phyloP scores from a whole-genome alignment of 2,797 vertebrate genomes.

The Halcyon leucocephala region DNA sequence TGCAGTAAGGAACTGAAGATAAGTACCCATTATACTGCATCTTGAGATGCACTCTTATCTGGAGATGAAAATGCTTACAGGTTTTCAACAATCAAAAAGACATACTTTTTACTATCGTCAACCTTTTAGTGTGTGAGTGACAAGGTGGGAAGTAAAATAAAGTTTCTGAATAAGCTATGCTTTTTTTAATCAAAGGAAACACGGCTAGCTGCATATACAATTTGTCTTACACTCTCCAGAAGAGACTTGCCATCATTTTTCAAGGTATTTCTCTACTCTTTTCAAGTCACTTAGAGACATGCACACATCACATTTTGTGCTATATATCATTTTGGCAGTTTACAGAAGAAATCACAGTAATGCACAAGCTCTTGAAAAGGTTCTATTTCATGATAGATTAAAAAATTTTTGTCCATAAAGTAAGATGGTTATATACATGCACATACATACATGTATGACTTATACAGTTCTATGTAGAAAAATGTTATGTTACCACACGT shows the following conservation, averaged over 20 bases:
- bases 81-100: neutral
- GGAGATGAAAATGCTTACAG: neutral
- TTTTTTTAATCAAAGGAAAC: neutral
- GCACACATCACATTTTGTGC: neutral
- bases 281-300: neutral
- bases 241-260: neutral
- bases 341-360: neutral
- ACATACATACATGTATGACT: neutral
- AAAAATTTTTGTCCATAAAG: neutral
- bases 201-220: neutral
- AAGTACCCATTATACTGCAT: neutral
- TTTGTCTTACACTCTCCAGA: neutral
- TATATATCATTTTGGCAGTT: neutral
- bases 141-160: neutral
- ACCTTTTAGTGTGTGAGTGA: neutral
- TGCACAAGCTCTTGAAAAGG: neutral
- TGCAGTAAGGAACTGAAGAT: neutral
- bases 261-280: neutral
- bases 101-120: neutral
- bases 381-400: neutral
- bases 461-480: neutral
- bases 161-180: neutral
- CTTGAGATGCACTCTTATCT: neutral
- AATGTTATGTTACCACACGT: neutral
- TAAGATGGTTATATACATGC: neutral